Percentiles rank a stretch among this genome's conserved stretches.
Evolutionary conservation across 2,888 invertebrate genomes (phyloP).

Genomic region (Mactromeris polynyma): DNA sequence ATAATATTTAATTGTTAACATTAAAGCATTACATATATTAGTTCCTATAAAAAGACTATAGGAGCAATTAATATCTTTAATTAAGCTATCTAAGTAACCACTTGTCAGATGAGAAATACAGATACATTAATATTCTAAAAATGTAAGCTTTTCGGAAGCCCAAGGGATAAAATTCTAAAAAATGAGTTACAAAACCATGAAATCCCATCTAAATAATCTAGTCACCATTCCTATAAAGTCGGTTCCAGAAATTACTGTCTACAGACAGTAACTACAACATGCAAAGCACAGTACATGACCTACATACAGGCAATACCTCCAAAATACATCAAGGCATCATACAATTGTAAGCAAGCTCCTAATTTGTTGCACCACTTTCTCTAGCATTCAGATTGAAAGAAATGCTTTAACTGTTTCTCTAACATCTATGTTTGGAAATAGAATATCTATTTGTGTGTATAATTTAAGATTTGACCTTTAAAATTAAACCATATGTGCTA

Average conservation of each 20-base stretch:
- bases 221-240: neutral
- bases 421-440: too few relatives aligned
- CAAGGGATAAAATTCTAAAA: neutral
- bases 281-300: neutral
- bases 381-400: too few relatives aligned
- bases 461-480: too few relatives aligned
- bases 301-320: neutral
- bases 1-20: neutral
- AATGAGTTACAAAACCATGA: neutral
- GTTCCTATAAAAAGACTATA: neutral
- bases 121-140: neutral
- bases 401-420: too few relatives aligned
- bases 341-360: neutral
- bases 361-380: too few relatives aligned
- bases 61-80: neutral
- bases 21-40: neutral
- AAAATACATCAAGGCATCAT: neutral
- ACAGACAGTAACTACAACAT: neutral
- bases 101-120: neutral
- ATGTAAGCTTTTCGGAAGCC: neutral
- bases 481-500: too few relatives aligned
- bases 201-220: neutral
- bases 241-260: neutral
- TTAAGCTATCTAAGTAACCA: neutral
- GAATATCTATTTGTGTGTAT: too few relatives aligned